These are phyloP conservation scores for Sandelia bainsii DNA, from an alignment of 2,797 vertebrate genomes.

Conservation along the genomic window DNA sequence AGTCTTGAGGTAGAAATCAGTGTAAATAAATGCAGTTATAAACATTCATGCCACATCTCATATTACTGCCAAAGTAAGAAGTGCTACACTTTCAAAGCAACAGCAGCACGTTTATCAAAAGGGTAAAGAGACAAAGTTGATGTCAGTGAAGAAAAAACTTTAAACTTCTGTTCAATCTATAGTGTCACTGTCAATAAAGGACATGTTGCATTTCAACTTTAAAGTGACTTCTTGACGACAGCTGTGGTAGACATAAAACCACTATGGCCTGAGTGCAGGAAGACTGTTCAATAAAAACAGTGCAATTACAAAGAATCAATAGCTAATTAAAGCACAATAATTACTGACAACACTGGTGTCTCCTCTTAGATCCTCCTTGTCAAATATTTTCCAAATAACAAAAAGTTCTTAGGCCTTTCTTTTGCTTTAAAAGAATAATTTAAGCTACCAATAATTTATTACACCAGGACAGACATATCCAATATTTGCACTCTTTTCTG, in stretches of 20 bases:
- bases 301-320: conserved; percentile 71
- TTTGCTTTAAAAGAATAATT: conserved; percentile 47
- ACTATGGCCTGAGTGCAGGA: conserved; percentile 53
- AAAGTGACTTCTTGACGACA: conserved; percentile 39
- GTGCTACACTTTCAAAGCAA: background rate
- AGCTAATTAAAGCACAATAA: conserved; percentile 77
- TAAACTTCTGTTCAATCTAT: background rate
- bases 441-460: conserved; percentile 58
- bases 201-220: conserved; percentile 28
- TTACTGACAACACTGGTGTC: conserved; percentile 45
- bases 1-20: conserved; percentile 7
- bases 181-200: conserved; percentile 13
- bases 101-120: conserved; percentile 11
- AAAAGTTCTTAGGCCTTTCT: background rate
- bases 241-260: conserved; percentile 73
- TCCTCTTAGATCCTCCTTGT: conserved; percentile 8
- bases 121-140: conserved; percentile 13
- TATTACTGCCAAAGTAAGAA: background rate
- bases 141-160: background rate
- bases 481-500: conserved; percentile 56
- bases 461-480: conserved; percentile 51
- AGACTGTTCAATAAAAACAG: conserved; percentile 64
- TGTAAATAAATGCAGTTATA: conserved; percentile 9
- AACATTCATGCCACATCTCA: conserved; percentile 12
- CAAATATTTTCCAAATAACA: background rate